These are phyloP conservation scores for Ceramica pisi DNA, from an alignment of 2,888 invertebrate species.

Conservation along the genomic window DNA sequence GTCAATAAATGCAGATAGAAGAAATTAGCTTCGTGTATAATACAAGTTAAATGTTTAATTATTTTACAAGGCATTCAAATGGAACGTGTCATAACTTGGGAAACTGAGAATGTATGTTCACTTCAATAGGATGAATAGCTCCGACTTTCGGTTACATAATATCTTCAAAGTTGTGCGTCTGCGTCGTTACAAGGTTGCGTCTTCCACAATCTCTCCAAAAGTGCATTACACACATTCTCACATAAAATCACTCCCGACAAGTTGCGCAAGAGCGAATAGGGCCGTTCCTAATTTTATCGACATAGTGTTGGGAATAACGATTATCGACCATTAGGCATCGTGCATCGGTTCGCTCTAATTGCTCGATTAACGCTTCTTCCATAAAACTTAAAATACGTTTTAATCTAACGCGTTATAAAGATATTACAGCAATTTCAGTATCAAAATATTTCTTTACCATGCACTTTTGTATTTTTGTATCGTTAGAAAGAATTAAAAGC, in stretches of 20 bases:
- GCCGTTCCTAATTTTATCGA: conserved; percentile 81
- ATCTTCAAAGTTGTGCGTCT: conserved; percentile 29
- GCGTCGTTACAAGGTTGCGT: conserved; percentile 54
- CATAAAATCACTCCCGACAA: conserved; percentile 68
- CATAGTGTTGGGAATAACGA: conserved; percentile 77
- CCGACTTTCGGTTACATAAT: conserved; percentile 45
- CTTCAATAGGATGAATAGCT: conserved; percentile 36
- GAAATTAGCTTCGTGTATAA: no score
- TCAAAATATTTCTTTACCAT: conserved; percentile 13
- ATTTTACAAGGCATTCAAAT: conserved; percentile 2
- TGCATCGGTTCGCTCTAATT: conserved; percentile 74
- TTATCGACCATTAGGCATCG: conserved; percentile 80
- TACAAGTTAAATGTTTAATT: neutral
- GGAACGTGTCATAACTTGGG: conserved; percentile 4
- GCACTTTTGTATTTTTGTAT: conserved; percentile 9
- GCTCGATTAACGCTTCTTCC: conserved; percentile 73
- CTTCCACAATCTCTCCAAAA: conserved; percentile 59
- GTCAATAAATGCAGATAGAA: neutral
- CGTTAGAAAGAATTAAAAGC: conserved; percentile 32
- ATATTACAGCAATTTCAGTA: conserved; percentile 22
- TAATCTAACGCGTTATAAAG: conserved; percentile 31
- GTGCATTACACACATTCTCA: conserved; percentile 66
- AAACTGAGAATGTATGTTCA: conserved; percentile 33
- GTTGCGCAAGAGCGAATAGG: conserved; percentile 76
- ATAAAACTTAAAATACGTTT: conserved; percentile 63